Evolutionary conservation across 1,140 invertebrate genomes (phyloP).

Genomic region (Anthonomus grandis): DNA sequence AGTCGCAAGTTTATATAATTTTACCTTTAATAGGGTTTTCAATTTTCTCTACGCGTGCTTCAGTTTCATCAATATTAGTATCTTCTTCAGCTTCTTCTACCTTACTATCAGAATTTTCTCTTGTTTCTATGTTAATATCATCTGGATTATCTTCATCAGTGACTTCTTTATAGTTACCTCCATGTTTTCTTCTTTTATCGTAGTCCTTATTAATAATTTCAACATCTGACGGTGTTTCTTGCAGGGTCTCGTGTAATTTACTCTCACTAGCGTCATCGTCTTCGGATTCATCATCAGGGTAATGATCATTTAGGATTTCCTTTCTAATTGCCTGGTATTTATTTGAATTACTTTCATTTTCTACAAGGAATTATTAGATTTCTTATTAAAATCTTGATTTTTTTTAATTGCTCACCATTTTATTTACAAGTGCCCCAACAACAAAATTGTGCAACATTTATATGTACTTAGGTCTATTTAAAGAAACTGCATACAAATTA

Average conservation of each 20-base stretch:
- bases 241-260: conserved; percentile 11
- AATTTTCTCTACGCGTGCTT: too few relatives aligned
- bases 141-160: neutral
- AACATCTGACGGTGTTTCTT: neutral
- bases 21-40: too few relatives aligned
- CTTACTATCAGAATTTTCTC: conserved; percentile 22
- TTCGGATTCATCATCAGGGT: neutral
- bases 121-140: conserved; percentile 22
- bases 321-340: conserved; percentile 2
- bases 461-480: too few relatives aligned
- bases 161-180: conserved; percentile 30
- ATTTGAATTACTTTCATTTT: neutral
- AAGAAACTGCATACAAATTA: too few relatives aligned
- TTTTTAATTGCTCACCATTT: too few relatives aligned
- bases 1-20: too few relatives aligned
- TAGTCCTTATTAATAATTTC: conserved; percentile 24
- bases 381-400: too few relatives aligned
- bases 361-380: too few relatives aligned
- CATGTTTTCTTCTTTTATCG: conserved; percentile 31
- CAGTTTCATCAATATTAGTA: conserved; percentile 15
- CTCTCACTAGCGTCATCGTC: conserved; percentile 4
- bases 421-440: too few relatives aligned
- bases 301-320: neutral
- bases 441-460: too few relatives aligned
- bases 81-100: conserved; percentile 21